Base-by-base conservation (phyloP, 2,888 invertebrate species). In the Ophion ellenae region DNA sequence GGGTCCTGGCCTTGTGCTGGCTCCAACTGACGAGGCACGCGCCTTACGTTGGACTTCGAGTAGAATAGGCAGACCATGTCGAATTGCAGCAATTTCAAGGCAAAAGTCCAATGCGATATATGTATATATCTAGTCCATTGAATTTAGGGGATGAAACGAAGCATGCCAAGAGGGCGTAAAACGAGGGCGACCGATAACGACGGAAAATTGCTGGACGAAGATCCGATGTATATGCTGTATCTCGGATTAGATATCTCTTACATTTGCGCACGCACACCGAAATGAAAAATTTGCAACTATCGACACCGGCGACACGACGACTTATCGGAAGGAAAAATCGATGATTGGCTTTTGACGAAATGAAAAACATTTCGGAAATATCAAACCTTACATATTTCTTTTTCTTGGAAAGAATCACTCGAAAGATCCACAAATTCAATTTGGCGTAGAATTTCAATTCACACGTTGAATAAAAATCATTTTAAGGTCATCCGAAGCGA, bases 21-120 rank as follows among this genome's bases (percentile, higher is more conserved):
- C 53, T 2, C 53, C 14, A 14, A 14, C 57, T 40, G 53, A 61
- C 10, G 61, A 40, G 83, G 81, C 88, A 83, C 85, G 84, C 86
- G 88, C 89, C 89, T 89, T 88, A 14, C 14, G 17, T 53, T 53
- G 17, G 87, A 80, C 85, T 87, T 70, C 79, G 53, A 17, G 14
- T 14, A 14, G 73, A 81, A n/a, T 57, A 67, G 40, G 36, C 69
- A 64, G 64, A n/a, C 11, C 40, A 28, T n/a, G 32, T 59, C 79
- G 61, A 47, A 20, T 57, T 63, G 53, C 53, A 69, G 69, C 63
- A 83, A 81, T 80, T 81, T 76, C 69, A 57, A 57, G 20, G 57
- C 57, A 20, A 45, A 53, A 70, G 74, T 81, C 69, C 77, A 59
- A 76, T 70, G 10, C 74, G 40, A 24, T 32, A 53, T 28, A 36